These are phyloP conservation scores for Pipa parva DNA, from an alignment of 2,113 vertebrate species.

Conservation along the genomic window DNA sequence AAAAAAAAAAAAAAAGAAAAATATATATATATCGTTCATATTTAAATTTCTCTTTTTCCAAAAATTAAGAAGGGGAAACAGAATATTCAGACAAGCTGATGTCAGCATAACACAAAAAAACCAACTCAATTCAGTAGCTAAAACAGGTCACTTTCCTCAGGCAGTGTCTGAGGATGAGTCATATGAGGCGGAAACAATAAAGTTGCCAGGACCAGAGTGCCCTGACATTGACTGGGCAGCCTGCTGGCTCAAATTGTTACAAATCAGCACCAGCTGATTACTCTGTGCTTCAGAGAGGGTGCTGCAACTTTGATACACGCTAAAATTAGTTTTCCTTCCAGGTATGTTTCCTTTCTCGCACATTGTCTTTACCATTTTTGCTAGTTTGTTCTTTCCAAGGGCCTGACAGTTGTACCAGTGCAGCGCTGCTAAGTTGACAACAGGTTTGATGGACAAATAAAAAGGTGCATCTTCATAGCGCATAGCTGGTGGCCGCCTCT, in stretches of 20 bases:
- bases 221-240: conserved; percentile 70
- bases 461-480: conserved; percentile 75
- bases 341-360: conserved; percentile 82
- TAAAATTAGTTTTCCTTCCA: conserved; percentile 77
- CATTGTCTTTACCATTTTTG: conserved; percentile 85
- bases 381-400: conserved; percentile 79
- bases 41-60: conserved; percentile 27
- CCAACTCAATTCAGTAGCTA: too few relatives aligned
- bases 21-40: conserved; percentile 57
- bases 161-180: conserved; percentile 74
- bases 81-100: too few relatives aligned
- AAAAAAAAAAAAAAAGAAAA: conserved; percentile 67
- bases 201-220: conserved; percentile 65
- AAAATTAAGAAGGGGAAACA: too few relatives aligned
- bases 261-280: conserved; percentile 78
- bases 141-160: too few relatives aligned
- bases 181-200: conserved; percentile 75
- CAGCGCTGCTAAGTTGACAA: conserved; percentile 72
- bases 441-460: conserved; percentile 77
- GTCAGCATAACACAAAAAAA: too few relatives aligned
- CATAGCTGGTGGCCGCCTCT: conserved; percentile 76
- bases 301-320: conserved; percentile 80
- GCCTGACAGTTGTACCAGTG: conserved; percentile 83
- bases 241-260: conserved; percentile 78
- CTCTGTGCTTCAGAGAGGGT: conserved; percentile 77